Percentiles rank a stretch among this genome's conserved stretches.
Conservation (phyloP, 2,888 invertebrate genomes). For the Netelia melanura region DNA sequence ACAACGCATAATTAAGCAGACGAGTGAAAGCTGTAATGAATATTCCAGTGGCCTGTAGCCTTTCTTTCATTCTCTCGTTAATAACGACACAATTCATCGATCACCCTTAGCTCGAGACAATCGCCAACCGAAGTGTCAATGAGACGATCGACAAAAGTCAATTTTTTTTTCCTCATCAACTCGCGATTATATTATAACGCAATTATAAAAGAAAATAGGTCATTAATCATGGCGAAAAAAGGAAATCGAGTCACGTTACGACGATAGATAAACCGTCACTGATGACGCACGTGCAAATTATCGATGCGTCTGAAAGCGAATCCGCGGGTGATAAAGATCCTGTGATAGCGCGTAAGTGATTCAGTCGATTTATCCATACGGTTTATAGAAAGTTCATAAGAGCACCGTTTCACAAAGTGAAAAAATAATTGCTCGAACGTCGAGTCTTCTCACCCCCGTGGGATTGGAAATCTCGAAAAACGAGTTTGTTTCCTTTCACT, state of each 20-base stretch:
- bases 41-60: too few species aligned
- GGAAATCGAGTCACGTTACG: not conserved
- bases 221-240: conserved; percentile 6
- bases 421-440: not conserved
- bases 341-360: not conserved
- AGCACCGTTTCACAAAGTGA: not conserved
- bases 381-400: not conserved
- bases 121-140: not conserved
- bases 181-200: not conserved
- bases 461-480: not conserved
- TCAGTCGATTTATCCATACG: not conserved
- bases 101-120: not conserved
- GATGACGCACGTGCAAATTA: not conserved
- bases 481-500: not conserved
- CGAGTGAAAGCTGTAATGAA: too few species aligned
- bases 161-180: not conserved
- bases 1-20: too few species aligned
- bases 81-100: not conserved
- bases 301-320: conserved; percentile 4
- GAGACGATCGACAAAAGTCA: not conserved
- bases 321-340: conserved; percentile 1
- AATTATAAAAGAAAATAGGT: conserved; percentile 13
- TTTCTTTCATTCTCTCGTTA: too few species aligned
- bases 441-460: not conserved
- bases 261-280: not conserved